Evolutionary conservation across 2,113 vertebrate species (phyloP).

Genomic region (Pycnonotus jocosus): DNA sequence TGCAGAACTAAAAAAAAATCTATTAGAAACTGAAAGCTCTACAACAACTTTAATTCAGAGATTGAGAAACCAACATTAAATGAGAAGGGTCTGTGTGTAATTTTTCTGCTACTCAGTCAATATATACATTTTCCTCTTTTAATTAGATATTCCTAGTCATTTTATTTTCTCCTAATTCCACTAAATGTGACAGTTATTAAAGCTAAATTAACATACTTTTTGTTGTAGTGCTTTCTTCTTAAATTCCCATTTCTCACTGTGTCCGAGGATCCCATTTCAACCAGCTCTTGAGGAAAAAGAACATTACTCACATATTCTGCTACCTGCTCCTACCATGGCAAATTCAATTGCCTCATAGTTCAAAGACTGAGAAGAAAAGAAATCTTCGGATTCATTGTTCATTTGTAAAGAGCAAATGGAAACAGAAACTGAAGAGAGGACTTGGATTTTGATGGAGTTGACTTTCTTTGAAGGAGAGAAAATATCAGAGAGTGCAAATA

Average conservation of each 20-base stretch:
- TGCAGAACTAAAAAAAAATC: not conserved
- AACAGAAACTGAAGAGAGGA: not conserved
- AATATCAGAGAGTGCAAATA: slow-evolving; percentile 3
- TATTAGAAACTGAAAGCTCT: not conserved
- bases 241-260: not conserved
- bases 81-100: not conserved
- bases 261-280: not conserved
- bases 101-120: not conserved
- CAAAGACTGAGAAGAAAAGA: slow-evolving; percentile 19
- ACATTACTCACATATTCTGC: not conserved
- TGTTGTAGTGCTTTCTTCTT: not conserved
- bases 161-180: not conserved
- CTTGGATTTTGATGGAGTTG: not conserved
- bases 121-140: not conserved
- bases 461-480: not conserved
- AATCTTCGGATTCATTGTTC: not conserved
- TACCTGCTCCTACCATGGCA: not conserved
- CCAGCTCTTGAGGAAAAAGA: not conserved
- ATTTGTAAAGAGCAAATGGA: slow-evolving; percentile 14
- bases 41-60: not conserved
- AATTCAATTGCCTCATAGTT: not conserved
- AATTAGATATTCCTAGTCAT: not conserved
- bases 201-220: not conserved
- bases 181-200: not conserved
- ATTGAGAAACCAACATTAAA: not conserved